Base-by-base conservation (phyloP, 2,113 vertebrate species). In the Tenebrosternarchus preto region DNA sequence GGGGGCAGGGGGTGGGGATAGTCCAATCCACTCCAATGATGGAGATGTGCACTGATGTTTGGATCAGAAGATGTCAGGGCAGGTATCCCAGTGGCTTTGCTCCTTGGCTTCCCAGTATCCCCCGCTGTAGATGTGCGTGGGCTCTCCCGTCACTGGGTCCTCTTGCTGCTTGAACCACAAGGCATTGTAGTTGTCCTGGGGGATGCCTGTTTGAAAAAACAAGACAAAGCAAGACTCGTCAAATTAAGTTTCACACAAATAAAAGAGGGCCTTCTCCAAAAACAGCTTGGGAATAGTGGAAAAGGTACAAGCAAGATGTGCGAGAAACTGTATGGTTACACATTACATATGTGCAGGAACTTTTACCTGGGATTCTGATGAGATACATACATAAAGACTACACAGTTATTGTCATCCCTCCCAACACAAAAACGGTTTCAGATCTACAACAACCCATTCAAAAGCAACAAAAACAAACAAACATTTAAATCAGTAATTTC, bases 21-120 rank as follows among this genome's bases (percentile, higher is more conserved):
- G 22, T 57, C 50, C 75, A 31, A 64, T 46, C 4, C 25, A n/a
- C 17, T 22, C n/a, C n/a, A n/a, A n/a, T 7, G 36, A 27, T 20
- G 31, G 73, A 24, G 71, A 81, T 81, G 63, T 76, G 70, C 84
- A 81, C 81, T 59, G 11, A 50, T 50, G 76, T 80, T 67, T 0
- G 19, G 39, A 68, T 93, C 83, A 93, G 93, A 96, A 99, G 87
- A 99, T 96, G 76, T 98, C 93, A 0, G 96, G 95, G 87, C 97
- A 98, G 71, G 85, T 36, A 74, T 85, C 91, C 97, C 97, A 99
- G 89, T 85, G 88, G 84, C 95, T 94, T 63, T 91, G 92, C 2
- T 98, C 92, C 83, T 94, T 94, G 67, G 94, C 91, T 82, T 98
- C 97, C 97, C 97, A 99, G 91, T 99, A 99, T 0, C 96, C 96